Conservation (phyloP, 2,888 invertebrate species). For the Lasioglossum figueresi region DNA sequence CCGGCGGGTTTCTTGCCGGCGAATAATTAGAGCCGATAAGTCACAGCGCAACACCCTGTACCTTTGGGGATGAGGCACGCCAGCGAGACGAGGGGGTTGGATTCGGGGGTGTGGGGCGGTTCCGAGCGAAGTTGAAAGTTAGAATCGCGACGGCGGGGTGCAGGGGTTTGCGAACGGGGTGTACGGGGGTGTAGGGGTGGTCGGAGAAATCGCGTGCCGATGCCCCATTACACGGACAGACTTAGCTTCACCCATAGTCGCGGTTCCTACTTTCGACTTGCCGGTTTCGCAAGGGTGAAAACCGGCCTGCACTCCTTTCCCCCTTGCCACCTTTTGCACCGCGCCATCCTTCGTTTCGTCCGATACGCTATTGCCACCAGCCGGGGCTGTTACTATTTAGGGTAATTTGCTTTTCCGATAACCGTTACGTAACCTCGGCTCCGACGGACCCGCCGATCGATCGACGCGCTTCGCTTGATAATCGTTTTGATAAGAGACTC, state of each 20-base stretch:
- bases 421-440: conserved; percentile 71
- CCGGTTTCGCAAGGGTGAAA: conserved; percentile 66
- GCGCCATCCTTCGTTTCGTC: conserved; percentile 50
- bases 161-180: background rate
- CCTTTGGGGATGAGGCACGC: conserved; percentile 65
- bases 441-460: conserved; percentile 60
- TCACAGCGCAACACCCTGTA: conserved; percentile 80
- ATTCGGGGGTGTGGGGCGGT: conserved; percentile 48
- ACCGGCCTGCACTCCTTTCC: conserved; percentile 51
- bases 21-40: conserved; percentile 84
- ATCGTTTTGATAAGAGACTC: background rate
- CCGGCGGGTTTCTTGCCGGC: conserved; percentile 77
- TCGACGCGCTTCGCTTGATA: conserved; percentile 20
- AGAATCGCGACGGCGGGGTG: conserved; percentile 71
- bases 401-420: conserved; percentile 76
- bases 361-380: conserved; percentile 64
- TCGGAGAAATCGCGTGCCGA: conserved; percentile 81
- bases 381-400: conserved; percentile 78
- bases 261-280: conserved; percentile 80
- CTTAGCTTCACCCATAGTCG: conserved; percentile 79
- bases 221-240: conserved; percentile 82
- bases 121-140: conserved; percentile 75
- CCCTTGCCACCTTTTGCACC: conserved; percentile 52
- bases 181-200: conserved; percentile 1
- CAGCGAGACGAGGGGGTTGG: conserved; percentile 59